Conservation (phyloP, 2,888 invertebrate species). For the Lycaena phlaeas region DNA sequence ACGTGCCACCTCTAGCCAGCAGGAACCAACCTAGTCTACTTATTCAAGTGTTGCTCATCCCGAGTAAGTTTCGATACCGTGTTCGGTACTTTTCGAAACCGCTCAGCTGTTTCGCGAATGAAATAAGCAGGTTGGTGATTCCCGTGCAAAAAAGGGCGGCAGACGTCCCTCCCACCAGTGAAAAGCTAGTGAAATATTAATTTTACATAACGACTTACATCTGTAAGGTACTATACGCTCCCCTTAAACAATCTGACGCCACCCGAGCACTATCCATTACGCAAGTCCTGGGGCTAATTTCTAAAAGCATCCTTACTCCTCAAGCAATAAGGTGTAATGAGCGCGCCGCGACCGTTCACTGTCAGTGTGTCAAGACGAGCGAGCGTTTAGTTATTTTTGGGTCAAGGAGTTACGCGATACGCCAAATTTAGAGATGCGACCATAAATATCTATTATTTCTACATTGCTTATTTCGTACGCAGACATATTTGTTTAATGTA, state of each 20-base stretch:
- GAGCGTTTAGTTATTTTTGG: constrained; percentile 54
- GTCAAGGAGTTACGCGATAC: constrained; percentile 47
- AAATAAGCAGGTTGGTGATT: no score
- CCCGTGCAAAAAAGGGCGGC: no score
- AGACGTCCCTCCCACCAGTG: no score
- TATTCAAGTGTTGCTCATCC: no score
- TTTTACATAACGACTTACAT: no score
- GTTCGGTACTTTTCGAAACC: no score
- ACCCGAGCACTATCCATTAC: constrained; percentile 12
- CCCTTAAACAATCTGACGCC: neutral
- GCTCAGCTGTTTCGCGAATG: no score
- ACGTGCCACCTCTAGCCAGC: no score
- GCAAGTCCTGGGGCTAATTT: constrained; percentile 14
- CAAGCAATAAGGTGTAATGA: constrained; percentile 15
- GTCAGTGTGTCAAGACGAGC: constrained; percentile 39
- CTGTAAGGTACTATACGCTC: constrained; percentile 2
- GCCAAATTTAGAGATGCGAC: constrained; percentile 26
- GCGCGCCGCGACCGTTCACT: constrained; percentile 6
- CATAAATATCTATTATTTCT: constrained; percentile 13
- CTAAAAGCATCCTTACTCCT: constrained; percentile 16
- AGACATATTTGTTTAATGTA: neutral
- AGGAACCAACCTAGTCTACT: no score
- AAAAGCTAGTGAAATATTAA: no score
- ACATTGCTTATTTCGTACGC: neutral
- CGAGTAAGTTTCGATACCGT: no score